Evolutionary conservation across 2,113 vertebrate genomes (phyloP).

Genomic region (Pachycephala philippinensis): DNA sequence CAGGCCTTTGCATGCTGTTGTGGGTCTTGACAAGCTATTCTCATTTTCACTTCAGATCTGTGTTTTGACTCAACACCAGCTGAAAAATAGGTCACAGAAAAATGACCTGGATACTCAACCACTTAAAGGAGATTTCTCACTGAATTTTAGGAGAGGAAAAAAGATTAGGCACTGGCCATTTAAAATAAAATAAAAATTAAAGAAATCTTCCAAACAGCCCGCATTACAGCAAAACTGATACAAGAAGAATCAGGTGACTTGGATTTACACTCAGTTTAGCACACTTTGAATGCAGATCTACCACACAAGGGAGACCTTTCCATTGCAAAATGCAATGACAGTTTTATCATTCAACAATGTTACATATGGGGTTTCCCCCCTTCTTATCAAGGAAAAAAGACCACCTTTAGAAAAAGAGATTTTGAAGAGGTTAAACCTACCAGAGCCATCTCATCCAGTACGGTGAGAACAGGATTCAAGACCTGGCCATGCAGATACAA

Average conservation of each 20-base stretch:
- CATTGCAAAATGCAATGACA: not conserved
- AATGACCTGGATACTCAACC: not conserved
- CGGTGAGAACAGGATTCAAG: not conserved
- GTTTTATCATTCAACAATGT: not conserved
- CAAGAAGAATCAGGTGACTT: not conserved
- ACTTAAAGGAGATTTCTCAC: not conserved
- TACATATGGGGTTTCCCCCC: fast-evolving
- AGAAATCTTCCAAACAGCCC: not conserved
- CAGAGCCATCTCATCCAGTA: not conserved
- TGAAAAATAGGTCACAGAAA: constrained; percentile 12
- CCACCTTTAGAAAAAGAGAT: not conserved
- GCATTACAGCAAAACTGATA: not conserved
- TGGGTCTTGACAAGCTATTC: not conserved
- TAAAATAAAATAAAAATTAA: not conserved
- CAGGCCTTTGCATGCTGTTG: not conserved
- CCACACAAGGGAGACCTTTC: not conserved
- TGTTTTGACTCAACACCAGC: constrained; percentile 22
- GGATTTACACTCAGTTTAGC: not conserved
- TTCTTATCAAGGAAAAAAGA: not conserved
- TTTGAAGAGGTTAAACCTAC: not conserved
- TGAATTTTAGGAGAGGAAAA: not conserved
- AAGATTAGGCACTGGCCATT: not conserved
- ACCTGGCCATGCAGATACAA: not conserved
- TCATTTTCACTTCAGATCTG: not conserved
- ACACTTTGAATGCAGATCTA: not conserved